A percentile compares a stretch with the other conserved stretches of the same genome.
phyloP scores from a whole-genome alignment of 2,888 invertebrate genomes.

The Stenoptilia bipunctidactyla region DNA sequence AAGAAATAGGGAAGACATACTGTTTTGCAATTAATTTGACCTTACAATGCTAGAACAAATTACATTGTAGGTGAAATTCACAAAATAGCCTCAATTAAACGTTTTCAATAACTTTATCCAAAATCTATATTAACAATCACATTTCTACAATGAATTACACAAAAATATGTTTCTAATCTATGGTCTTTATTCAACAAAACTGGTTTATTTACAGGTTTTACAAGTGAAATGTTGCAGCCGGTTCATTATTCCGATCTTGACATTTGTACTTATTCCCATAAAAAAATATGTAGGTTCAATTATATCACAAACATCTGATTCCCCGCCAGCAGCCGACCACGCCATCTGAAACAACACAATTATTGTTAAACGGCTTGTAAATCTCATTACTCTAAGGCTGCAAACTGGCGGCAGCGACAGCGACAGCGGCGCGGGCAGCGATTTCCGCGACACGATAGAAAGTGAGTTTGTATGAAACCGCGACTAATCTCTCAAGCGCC shows the following conservation, averaged over 20 bases:
- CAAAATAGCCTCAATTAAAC: no score
- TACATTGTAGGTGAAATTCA: slow-evolving; percentile 5
- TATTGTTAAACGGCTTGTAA: no score
- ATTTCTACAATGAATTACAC: slow-evolving; percentile 39
- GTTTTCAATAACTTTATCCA: slow-evolving; percentile 3
- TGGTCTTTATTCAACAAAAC: slow-evolving; percentile 28
- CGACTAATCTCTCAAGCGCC: no score
- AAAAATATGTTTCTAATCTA: slow-evolving; percentile 45
- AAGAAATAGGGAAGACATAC: slow-evolving; percentile 51
- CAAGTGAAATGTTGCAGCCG: slow-evolving; percentile 2
- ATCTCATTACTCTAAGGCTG: no score
- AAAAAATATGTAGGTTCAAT: slow-evolving; percentile 63
- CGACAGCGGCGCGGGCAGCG: no score
- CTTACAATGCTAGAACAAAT: no score
- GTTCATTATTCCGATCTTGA: slow-evolving; percentile 25
- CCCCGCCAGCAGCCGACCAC: slow-evolving; percentile 52
- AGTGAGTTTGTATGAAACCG: no score
- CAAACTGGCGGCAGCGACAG: no score
- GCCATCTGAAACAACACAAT: slow-evolving; percentile 56
- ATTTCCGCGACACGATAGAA: no score
- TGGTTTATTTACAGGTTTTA: slow-evolving; percentile 35
- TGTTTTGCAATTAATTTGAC: no score
- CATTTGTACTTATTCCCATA: slow-evolving; percentile 66
- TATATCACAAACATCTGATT: slow-evolving; percentile 56
- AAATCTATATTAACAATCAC: slow-evolving; percentile 24